phyloP scores from a whole-genome alignment of 2,113 vertebrate genomes.

The Anthoscopus minutus region DNA sequence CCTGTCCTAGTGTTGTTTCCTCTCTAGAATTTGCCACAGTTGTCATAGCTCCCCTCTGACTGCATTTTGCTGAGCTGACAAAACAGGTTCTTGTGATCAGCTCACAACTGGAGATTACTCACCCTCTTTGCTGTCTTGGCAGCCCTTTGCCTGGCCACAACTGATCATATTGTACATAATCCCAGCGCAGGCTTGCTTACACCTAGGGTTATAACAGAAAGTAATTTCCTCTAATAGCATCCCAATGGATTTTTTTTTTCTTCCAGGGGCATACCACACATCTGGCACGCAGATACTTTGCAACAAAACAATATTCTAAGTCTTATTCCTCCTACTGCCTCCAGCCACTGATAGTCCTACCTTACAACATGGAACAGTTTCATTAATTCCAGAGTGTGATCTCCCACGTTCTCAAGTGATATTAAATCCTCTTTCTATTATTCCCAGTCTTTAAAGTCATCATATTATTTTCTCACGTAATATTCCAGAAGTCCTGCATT shows the following conservation, averaged over 20 bases:
- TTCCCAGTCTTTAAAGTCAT: neutral
- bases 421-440: neutral
- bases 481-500: neutral
- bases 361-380: neutral
- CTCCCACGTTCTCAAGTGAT: rapidly evolving
- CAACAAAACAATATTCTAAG: neutral
- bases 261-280: neutral
- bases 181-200: neutral
- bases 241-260: neutral
- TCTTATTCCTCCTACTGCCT: neutral
- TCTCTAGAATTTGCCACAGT: neutral
- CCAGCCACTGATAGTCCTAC: neutral
- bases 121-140: neutral
- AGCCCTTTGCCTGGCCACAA: neutral
- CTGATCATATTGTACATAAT: neutral
- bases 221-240: neutral
- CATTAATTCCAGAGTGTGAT: neutral
- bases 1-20: neutral
- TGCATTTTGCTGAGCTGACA: neutral
- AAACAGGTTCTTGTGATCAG: neutral
- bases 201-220: neutral
- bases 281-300: neutral
- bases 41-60: neutral
- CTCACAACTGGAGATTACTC: neutral
- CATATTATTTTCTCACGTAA: neutral